These are phyloP conservation scores for Sula dactylatra DNA, from an alignment of 2,113 vertebrate genomes.

Conservation along the genomic window DNA sequence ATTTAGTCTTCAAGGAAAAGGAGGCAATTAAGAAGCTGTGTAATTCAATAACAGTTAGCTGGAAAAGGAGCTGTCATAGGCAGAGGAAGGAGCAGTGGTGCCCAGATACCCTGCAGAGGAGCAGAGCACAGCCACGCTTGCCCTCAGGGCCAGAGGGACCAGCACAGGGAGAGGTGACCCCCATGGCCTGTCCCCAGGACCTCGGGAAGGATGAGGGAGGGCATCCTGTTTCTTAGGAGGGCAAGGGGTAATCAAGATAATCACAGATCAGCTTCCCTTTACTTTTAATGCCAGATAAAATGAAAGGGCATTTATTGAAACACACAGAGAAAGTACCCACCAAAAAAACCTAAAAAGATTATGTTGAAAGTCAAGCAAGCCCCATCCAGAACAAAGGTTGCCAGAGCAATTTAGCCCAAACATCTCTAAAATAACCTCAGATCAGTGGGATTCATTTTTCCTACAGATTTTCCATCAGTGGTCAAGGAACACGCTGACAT, in stretches of 20 bases:
- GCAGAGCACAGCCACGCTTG: fast-evolving
- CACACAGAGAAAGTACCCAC: no score
- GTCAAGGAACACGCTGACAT: not conserved
- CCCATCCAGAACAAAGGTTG: not conserved
- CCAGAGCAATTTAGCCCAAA: not conserved
- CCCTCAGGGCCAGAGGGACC: not conserved
- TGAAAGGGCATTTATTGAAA: not conserved
- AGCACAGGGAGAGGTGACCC: fast-evolving
- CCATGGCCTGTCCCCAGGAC: not conserved
- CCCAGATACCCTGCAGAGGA: not conserved
- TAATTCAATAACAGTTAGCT: conserved; percentile 55
- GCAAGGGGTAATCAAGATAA: not conserved
- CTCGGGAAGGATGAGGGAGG: not conserved
- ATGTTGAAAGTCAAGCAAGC: not conserved
- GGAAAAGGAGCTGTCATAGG: conserved; percentile 4
- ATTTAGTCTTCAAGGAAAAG: conserved; percentile 56
- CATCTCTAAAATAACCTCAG: not conserved
- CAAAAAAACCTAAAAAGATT: not conserved
- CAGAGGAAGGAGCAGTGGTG: not conserved
- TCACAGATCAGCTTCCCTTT: not conserved
- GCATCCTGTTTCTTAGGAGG: not conserved
- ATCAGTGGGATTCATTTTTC: not conserved
- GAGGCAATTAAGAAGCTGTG: conserved; percentile 33
- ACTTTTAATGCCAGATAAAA: not conserved
- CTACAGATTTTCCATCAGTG: not conserved